Evolutionary conservation across 2,113 vertebrate genomes (phyloP).

Genomic region (Panthera uncia): DNA sequence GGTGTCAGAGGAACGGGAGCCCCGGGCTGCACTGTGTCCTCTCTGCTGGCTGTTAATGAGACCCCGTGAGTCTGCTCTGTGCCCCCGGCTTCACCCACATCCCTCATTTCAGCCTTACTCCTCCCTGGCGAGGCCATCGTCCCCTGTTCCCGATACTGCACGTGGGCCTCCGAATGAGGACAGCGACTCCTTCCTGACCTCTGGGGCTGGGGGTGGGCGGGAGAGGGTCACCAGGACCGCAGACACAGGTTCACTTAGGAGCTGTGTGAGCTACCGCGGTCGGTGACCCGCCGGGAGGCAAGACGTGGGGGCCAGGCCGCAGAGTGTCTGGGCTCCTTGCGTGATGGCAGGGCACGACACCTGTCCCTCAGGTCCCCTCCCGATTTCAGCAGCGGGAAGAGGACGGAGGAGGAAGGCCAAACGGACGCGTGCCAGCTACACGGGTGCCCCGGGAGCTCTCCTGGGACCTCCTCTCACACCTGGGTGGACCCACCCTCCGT

Average conservation of each 20-base stretch:
- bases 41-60: fast-evolving
- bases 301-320: no score
- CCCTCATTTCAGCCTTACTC: neutral
- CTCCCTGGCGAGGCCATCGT: fast-evolving
- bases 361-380: neutral
- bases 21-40: fast-evolving
- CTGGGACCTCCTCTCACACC: no score
- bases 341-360: no score
- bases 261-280: neutral
- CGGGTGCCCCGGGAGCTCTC: neutral
- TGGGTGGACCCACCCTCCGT: neutral
- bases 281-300: no score
- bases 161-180: fast-evolving
- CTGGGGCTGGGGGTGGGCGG: neutral
- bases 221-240: fast-evolving
- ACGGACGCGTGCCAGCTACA: fast-evolving
- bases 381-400: neutral
- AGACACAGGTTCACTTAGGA: fast-evolving
- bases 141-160: fast-evolving
- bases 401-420: neutral
- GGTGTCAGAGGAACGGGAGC: neutral
- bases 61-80: neutral
- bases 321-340: neutral
- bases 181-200: neutral
- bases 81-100: neutral